Evolutionary conservation across 1,140 invertebrate species (phyloP), one percentile per base, ranked within the genome.

Genomic region (Cylas formicarius): DNA sequence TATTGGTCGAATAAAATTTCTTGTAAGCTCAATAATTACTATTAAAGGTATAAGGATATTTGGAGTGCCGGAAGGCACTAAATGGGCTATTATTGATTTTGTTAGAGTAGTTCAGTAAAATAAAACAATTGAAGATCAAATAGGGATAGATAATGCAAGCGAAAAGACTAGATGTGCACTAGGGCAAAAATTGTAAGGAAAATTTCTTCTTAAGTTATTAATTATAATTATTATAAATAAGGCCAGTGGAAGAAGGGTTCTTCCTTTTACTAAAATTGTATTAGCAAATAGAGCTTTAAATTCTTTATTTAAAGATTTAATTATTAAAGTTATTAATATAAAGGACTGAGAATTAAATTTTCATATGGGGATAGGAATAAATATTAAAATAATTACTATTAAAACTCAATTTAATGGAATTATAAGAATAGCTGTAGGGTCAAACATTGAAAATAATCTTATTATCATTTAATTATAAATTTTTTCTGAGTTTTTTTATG

Each of bases 141-240:
- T 48, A 2, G 71, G 65, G 55, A 81, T 56, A 4, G 72, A 66
- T 52, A 80, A 49, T 2, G 63, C 50, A 62, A 80, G 50, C 21
- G 71, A 73, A 60, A 77, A 52, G 22, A 51, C 55, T 69, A 79
- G 48, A 63, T 81, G 77, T 16, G 72, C 77, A 47, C 75, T 70
- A 50, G 60, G 63, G 8, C 75, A 77, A 69, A 81, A 81, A 70
- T 81, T 76, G 70, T 78, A 81, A 3, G 77, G 72, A 28, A 80
- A 75, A 69, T 81, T 61, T 10, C 77, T 73, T 68, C 78, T 53
- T 58, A 77, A 74, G 71, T 79, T 79, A 70, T 73, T 77, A 66
- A 74, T 67, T 63, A 72, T 52, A 60, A 75, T 59, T 63, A 76
- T 65, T 44, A 63, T 57, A 66, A 77, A 74, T 67, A 76, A 52